Conservation (phyloP, 2,113 vertebrate genomes). For the Telmatochromis sp. region DNA sequence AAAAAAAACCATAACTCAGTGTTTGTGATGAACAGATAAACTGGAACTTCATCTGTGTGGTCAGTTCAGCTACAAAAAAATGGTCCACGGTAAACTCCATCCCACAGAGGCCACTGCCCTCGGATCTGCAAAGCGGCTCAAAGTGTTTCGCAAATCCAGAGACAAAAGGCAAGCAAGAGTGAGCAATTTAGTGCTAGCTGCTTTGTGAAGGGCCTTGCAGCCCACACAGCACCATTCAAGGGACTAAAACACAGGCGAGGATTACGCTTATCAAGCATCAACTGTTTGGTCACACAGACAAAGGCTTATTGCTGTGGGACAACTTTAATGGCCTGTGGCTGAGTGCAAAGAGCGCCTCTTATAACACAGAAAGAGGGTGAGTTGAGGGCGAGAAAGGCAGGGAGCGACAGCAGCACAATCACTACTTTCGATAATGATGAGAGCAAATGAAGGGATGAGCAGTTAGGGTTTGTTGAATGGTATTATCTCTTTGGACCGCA, state of each 20-base stretch:
- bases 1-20: not conserved
- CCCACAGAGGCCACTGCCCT: conserved; percentile 44
- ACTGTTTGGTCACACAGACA: conserved; percentile 61
- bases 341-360: conserved; percentile 44
- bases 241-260: conserved; percentile 44
- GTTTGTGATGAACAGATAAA: not conserved
- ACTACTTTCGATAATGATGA: conserved; percentile 47
- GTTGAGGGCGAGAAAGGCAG: not conserved
- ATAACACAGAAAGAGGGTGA: conserved; percentile 17
- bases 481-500: conserved; percentile 42
- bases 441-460: conserved; percentile 44
- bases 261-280: conserved; percentile 68
- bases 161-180: conserved; percentile 64
- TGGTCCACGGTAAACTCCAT: conserved; percentile 32
- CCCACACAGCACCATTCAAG: conserved; percentile 59
- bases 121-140: conserved; percentile 52
- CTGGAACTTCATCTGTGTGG: conserved; percentile 14
- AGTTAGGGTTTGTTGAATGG: conserved; percentile 37
- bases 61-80: conserved; percentile 20
- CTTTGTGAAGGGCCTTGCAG: conserved; percentile 57
- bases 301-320: conserved; percentile 61
- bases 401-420: conserved; percentile 8
- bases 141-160: conserved; percentile 61
- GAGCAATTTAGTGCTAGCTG: conserved; percentile 55
- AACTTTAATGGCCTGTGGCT: conserved; percentile 59